Evolutionary conservation across 2,797 vertebrate genomes (phyloP), one percentile per base, ranked within the genome.

Genomic region (Pampus argenteus): DNA sequence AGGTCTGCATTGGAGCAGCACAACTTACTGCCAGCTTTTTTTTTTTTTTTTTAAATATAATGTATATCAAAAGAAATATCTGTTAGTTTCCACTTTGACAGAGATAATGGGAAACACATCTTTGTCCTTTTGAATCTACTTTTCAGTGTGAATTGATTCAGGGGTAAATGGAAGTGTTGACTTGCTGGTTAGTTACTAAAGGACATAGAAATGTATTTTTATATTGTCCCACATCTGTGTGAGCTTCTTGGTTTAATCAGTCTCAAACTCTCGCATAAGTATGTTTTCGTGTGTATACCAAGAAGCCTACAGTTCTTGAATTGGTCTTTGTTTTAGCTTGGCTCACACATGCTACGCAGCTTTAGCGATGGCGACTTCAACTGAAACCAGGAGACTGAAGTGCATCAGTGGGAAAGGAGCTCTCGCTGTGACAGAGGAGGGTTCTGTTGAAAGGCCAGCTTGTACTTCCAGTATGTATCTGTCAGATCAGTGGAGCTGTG

Each of bases 21-120:
- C 45, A 61, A 69, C 8, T 56, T 51, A 42, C 40, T 2, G 42
- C 82, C 71, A 82, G 80, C 68, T 62, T 52, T 76, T 76, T 79
- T 52, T 68, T n/a, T n/a, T n/a, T n/a, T n/a, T n/a, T n/a, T n/a
- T n/a, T n/a, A n/a, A 28, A 64, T 42, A 45, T 45, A n/a, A 22
- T 64, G 18, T 15, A 28, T 11, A 63, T 50, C 20, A 0, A 17
- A 61, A 57, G 71, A 58, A 58, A 42, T 15, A 26, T 65, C 6
- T 31, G 2, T 54, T 6, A 11, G n/a, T 15, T 55, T 38, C 6
- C 23, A 49, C 3, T 20, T 22, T 25, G 3, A 36, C 25, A 25
- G 15, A 23, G 36, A 18, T 51, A 40, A 49, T 48, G 18, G n/a
- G 26, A 51, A 31, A 54, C 26, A 17, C 7, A 31, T 56, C 23